Base-by-base conservation (phyloP, 2,888 invertebrate genomes). In the Harpagoxenus sublaevis region DNA sequence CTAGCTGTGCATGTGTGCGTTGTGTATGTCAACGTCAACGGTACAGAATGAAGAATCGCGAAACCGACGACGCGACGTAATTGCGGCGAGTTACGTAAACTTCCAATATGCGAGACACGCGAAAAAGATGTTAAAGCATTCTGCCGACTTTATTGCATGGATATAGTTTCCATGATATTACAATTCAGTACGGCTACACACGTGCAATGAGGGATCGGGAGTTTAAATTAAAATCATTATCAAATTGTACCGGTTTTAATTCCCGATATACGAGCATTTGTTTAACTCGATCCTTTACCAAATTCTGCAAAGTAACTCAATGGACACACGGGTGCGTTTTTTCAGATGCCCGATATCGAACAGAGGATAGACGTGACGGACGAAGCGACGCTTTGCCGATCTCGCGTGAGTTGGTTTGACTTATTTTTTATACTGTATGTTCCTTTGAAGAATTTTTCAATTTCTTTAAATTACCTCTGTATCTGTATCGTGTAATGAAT, bases 311-410 rank as follows among this genome's bases (percentile, higher is more conserved):
- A 5, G n/a, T 23, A 23, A 4, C 5, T 82, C 10, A 57, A n/a
- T 70, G 3, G 6, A 60, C 31, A 60, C 31, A 4, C 18, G 45
- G 15, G 18, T 9, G 0, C 12, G 0, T 55, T 0, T 35, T 71
- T 15, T 31, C 12, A 90, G 91, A 23, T 90, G 28, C 48, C 79
- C 0, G 86, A 85, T 0, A 15, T 90, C 42, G 73, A 10, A 2
- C 74, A 90, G 0, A 88, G 90, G 12, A 71, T 90, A 57, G 78
- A 83, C 18, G 23, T 8, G 9, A 1, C 39, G 2, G 84, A 88
- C 1, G 89, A 89, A 2, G 6, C 6, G 6, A 12, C 48, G 18
- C 89, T 90, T 18, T 90, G 90, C 28, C 68, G 5, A 9, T 23
- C 8, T 62, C 84, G 3, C 0, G 90, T 90, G 79, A 48, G 90